Evolutionary conservation across 2,113 vertebrate species (phyloP).

Genomic region (Oreotrochilus melanogaster): DNA sequence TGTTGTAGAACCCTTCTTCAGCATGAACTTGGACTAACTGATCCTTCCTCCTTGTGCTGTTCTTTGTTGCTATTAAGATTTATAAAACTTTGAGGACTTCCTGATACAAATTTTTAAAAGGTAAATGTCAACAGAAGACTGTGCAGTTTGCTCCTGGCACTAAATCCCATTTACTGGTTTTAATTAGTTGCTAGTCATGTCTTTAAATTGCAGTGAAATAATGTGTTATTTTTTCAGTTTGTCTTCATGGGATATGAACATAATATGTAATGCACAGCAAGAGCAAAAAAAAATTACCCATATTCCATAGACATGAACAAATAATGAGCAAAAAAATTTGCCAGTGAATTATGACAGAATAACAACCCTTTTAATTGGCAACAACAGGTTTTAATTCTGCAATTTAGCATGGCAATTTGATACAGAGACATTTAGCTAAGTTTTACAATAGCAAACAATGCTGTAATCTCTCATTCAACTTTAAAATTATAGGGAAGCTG

Average conservation of each 20-base stretch:
- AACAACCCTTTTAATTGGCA: conserved; percentile 26
- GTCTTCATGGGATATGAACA: not conserved
- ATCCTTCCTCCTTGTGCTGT: not conserved
- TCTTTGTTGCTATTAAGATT: not conserved
- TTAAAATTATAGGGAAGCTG: conserved; percentile 37
- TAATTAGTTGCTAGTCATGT: not conserved
- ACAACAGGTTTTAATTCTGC: conserved; percentile 58
- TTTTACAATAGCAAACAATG: conserved; percentile 24
- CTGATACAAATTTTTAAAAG: not conserved
- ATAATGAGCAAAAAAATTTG: not conserved
- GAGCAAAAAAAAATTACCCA: not conserved
- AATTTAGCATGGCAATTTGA: conserved; percentile 24
- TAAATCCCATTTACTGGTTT: not conserved
- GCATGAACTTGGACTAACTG: not conserved
- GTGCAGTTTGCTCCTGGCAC: not conserved
- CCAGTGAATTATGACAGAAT: not conserved
- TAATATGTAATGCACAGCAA: not conserved
- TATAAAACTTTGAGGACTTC: not conserved
- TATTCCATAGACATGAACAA: not conserved
- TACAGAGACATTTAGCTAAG: conserved; percentile 47
- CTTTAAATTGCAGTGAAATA: not conserved
- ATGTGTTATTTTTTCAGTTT: not conserved
- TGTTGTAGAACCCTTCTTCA: not conserved
- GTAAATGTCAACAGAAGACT: not conserved
- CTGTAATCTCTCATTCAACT: conserved; percentile 19